Evolutionary conservation across 2,797 vertebrate genomes (phyloP).

Genomic region (Siniperca scherzeri): DNA sequence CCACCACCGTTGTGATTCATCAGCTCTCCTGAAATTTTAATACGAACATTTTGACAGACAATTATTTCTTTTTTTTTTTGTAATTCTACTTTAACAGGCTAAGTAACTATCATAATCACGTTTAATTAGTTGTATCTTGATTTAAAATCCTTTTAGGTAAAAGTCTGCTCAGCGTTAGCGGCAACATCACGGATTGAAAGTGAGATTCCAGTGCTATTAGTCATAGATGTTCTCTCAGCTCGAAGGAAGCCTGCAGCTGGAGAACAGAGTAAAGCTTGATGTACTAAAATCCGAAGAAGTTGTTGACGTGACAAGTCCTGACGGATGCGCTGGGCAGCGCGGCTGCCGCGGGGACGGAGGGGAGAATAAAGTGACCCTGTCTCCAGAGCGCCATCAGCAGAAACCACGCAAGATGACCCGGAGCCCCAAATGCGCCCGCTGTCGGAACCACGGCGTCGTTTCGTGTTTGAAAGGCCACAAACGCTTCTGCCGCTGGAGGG

Average conservation of each 20-base stretch:
- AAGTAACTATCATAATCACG: background rate
- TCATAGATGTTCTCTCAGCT: conserved; percentile 82
- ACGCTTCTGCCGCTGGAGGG: conserved; percentile 86
- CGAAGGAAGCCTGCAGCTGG: conserved; percentile 75
- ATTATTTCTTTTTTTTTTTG: background rate
- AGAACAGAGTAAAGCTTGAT: conserved; percentile 58
- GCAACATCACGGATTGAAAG: conserved; percentile 40
- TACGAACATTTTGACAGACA: background rate
- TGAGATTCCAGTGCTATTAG: conserved; percentile 22
- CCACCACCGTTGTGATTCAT: background rate
- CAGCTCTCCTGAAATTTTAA: background rate
- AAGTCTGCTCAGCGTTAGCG: conserved; percentile 8
- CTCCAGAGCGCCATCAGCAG: conserved; percentile 56
- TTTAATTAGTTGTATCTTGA: background rate
- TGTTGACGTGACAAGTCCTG: conserved; percentile 79
- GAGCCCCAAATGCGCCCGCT: conserved; percentile 83
- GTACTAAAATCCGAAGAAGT: conserved; percentile 64
- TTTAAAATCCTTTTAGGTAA: background rate
- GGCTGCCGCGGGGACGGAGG: conserved; percentile 36
- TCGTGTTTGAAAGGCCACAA: conserved; percentile 89
- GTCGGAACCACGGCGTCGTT: conserved; percentile 81
- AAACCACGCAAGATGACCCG: conserved; percentile 73
- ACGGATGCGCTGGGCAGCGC: conserved; percentile 67
- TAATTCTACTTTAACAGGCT: background rate
- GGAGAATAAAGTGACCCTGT: conserved; percentile 30